A percentile compares a stretch with the other conserved stretches of the same genome.
Evolutionary conservation across 2,888 invertebrate genomes (phyloP).

Genomic region (Chrysolina haemoptera): DNA sequence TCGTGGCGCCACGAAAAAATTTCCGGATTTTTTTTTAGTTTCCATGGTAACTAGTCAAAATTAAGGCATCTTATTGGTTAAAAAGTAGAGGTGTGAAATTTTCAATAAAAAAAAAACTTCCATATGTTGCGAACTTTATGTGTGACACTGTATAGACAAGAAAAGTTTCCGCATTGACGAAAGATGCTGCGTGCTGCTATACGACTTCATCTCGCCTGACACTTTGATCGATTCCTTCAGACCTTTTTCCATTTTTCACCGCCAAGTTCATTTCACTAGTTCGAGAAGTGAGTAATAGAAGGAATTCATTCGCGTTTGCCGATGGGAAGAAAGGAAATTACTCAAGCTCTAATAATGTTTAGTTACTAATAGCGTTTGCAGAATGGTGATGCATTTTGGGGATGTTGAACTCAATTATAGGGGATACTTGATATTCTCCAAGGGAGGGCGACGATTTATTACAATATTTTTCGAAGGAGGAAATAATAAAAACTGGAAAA

Average conservation of each 20-base stretch:
- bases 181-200: not conserved
- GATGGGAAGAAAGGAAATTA: not conserved
- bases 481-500: too few species aligned
- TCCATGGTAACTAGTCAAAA: too few species aligned
- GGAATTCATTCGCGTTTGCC: slow-evolving; percentile 15
- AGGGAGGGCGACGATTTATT: too few species aligned
- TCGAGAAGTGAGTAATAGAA: slow-evolving; percentile 3
- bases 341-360: slow-evolving; percentile 15
- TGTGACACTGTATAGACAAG: not conserved
- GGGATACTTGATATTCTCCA: not conserved
- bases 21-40: too few species aligned
- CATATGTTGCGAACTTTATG: too few species aligned
- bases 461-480: too few species aligned
- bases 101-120: too few species aligned
- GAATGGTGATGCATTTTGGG: not conserved
- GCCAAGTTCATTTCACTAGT: slow-evolving; percentile 17
- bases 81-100: too few species aligned
- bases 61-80: too few species aligned
- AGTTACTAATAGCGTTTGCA: not conserved
- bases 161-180: not conserved
- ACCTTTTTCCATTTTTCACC: slow-evolving; percentile 19
- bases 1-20: too few species aligned
- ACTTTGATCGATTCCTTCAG: slow-evolving; percentile 11
- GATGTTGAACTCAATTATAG: not conserved
- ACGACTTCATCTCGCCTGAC: not conserved